These are phyloP conservation scores for Argyresthia albistria DNA, from an alignment of 2,888 invertebrate genomes.

Conservation along the genomic window DNA sequence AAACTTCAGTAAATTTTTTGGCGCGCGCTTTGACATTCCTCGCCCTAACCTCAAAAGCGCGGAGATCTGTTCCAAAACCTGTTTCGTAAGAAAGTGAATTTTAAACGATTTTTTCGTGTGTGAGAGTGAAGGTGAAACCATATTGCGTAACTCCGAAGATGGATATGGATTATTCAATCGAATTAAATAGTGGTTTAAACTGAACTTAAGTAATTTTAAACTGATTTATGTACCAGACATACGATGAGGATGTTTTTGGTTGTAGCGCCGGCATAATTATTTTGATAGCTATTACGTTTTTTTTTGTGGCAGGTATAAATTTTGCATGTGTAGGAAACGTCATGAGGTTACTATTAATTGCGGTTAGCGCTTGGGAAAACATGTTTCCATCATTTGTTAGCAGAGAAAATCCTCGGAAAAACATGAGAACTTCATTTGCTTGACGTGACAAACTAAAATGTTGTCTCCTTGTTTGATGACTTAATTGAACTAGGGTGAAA, in stretches of 20 bases:
- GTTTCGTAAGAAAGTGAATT: slow-evolving; percentile 64
- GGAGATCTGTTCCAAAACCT: slow-evolving; percentile 23
- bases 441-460: no score
- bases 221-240: no score
- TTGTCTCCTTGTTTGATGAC: no score
- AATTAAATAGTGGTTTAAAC: slow-evolving; percentile 17
- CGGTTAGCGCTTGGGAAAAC: slow-evolving; percentile 19
- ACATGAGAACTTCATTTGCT: slow-evolving; percentile 19
- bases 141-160: slow-evolving; percentile 47
- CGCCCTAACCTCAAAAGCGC: not conserved
- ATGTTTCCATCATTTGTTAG: slow-evolving; percentile 5
- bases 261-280: slow-evolving; percentile 7
- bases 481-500: no score
- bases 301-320: no score
- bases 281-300: not conserved
- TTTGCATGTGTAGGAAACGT: no score
- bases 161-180: slow-evolving; percentile 29
- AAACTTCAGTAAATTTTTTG: slow-evolving; percentile 29
- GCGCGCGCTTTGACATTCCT: slow-evolving; percentile 28
- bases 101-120: slow-evolving; percentile 35
- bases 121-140: slow-evolving; percentile 62
- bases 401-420: slow-evolving; percentile 37
- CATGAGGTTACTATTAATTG: no score
- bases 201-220: slow-evolving; percentile 10
- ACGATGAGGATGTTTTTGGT: slow-evolving; percentile 7